Evolutionary conservation across 2,797 vertebrate species (phyloP).

Genomic region (Peromyscus attwateri): DNA sequence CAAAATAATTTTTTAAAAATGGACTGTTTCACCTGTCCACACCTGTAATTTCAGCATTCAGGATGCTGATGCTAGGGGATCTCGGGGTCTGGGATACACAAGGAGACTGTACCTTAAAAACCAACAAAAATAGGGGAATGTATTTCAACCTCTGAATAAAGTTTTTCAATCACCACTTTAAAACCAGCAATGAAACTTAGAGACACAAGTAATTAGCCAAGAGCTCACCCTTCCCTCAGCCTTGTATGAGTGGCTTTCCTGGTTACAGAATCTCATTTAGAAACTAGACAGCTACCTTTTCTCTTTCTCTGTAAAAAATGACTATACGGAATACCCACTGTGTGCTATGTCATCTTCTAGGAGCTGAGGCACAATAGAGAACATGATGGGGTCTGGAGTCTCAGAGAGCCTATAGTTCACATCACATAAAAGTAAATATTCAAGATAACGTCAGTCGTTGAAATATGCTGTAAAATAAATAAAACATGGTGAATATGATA

Average conservation of each 20-base stretch:
- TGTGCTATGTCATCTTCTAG: not conserved
- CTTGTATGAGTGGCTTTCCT: not conserved
- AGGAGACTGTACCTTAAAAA: not conserved
- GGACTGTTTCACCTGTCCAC: not conserved
- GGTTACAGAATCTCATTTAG: not conserved
- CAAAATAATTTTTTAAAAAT: not conserved
- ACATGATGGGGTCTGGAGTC: not conserved
- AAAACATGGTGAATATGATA: not conserved
- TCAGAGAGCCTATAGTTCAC: not conserved
- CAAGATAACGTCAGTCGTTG: not conserved
- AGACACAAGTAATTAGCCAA: not conserved
- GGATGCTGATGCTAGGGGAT: not conserved
- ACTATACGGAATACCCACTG: not conserved
- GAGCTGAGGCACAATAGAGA: not conserved
- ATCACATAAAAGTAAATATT: not conserved
- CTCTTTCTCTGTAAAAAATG: not conserved
- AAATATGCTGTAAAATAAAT: constrained; percentile 10
- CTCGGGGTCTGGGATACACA: not conserved
- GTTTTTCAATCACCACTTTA: constrained; percentile 1
- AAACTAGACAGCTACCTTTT: not conserved
- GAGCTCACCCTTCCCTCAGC: not conserved
- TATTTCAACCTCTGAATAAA: constrained; percentile 1
- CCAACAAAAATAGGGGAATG: not conserved
- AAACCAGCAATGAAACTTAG: not conserved
- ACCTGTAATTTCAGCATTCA: not conserved